A percentile compares a stretch with the other conserved stretches of the same genome.
phyloP scores from a whole-genome alignment of 2,113 vertebrate species.

The Siniperca chuatsi region DNA sequence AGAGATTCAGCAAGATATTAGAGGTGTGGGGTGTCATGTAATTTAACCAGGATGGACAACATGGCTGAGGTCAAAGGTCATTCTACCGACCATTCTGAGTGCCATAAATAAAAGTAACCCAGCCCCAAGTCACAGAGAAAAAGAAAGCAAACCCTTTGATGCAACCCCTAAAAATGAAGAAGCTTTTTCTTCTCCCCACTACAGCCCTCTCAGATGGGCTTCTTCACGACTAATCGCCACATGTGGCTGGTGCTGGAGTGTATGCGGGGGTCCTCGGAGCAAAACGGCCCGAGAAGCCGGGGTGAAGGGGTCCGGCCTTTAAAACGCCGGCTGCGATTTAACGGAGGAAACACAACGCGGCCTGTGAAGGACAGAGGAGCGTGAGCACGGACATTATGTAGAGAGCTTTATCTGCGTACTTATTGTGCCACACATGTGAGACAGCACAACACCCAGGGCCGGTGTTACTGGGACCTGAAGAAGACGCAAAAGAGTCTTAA shows the following conservation, averaged over 20 bases:
- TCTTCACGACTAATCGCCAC: neutral
- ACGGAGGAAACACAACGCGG: conserved; percentile 17
- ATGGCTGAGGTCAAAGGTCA: conserved; percentile 44
- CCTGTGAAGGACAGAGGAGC: conserved; percentile 1
- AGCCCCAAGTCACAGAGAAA: neutral
- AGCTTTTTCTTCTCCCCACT: neutral
- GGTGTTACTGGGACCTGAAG: no score
- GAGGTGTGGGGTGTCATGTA: conserved; percentile 28
- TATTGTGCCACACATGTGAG: conserved; percentile 28
- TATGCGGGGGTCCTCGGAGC: neutral
- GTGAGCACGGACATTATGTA: neutral
- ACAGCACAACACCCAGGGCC: neutral
- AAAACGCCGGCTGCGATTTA: conserved; percentile 36
- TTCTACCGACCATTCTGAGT: conserved; percentile 9
- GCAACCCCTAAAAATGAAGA: neutral
- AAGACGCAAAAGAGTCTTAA: neutral
- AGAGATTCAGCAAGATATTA: neutral
- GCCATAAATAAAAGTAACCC: conserved; percentile 46
- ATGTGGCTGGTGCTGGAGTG: neutral
- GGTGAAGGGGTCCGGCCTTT: conserved; percentile 6
- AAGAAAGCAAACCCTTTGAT: neutral
- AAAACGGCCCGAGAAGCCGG: neutral
- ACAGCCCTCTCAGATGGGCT: conserved; percentile 4
- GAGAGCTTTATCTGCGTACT: neutral
- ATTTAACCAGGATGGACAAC: conserved; percentile 37